Evolutionary conservation across 2,797 vertebrate genomes (phyloP).

Genomic region (Thaleichthys pacificus): DNA sequence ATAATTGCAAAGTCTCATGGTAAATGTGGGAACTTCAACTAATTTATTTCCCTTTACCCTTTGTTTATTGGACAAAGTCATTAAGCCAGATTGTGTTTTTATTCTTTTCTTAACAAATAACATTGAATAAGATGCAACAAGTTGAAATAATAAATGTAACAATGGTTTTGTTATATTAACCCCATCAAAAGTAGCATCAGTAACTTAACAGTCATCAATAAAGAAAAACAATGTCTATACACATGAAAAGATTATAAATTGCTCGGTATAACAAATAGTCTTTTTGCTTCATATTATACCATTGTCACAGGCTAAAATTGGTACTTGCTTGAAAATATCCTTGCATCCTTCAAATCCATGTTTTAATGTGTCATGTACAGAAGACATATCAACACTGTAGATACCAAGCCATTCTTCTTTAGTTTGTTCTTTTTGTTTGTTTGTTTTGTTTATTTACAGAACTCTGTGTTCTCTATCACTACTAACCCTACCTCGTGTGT

Average conservation of each 20-base stretch:
- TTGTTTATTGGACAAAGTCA: background rate
- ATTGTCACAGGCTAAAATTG: too few relatives aligned
- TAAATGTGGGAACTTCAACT: too few relatives aligned
- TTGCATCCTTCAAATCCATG: background rate
- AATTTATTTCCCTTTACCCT: background rate
- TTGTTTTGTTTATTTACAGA: background rate
- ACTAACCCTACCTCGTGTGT: conserved; percentile 19
- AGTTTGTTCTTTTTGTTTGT: background rate
- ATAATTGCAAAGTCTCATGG: too few relatives aligned
- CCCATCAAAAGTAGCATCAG: conserved; percentile 50
- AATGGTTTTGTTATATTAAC: conserved; percentile 53
- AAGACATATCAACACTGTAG: background rate
- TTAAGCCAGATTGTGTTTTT: background rate
- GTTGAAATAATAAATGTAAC: background rate
- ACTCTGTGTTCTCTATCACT: background rate
- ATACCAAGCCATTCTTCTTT: background rate
- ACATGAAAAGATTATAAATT: conserved; percentile 40
- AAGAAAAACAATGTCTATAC: conserved; percentile 30
- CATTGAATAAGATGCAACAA: background rate
- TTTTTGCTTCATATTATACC: conserved; percentile 34
- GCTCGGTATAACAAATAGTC: conserved; percentile 37
- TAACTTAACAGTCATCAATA: conserved; percentile 51
- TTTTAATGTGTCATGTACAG: background rate
- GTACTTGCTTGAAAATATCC: too few relatives aligned
- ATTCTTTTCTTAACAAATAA: conserved; percentile 8